Conservation (phyloP, 1,140 invertebrate genomes). For the Drosophila athabasca region DNA sequence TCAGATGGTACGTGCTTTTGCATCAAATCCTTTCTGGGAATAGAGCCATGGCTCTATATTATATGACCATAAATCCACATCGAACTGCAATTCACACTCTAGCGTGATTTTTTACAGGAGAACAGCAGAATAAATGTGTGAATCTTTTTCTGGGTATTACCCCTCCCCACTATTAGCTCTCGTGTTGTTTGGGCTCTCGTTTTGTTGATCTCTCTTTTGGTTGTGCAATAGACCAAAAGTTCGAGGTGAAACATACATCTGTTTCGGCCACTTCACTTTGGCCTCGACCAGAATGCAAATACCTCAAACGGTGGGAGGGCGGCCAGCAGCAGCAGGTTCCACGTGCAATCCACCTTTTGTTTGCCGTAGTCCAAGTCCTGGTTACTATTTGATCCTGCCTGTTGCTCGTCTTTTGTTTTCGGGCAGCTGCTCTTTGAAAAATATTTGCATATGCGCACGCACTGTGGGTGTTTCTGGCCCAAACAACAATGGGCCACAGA, state of each 20-base stretch:
- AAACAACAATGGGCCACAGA: constrained; percentile 48
- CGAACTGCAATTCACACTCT: constrained; percentile 55
- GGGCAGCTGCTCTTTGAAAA: constrained; percentile 55
- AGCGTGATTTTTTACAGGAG: constrained; percentile 50
- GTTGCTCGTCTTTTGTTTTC: constrained; percentile 65
- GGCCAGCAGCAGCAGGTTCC: constrained; percentile 58
- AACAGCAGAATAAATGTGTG: constrained; percentile 8
- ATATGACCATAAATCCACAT: constrained; percentile 57
- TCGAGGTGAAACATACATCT: constrained; percentile 51
- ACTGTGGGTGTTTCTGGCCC: constrained; percentile 62
- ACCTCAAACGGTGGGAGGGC: constrained; percentile 34
- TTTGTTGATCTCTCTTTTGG: constrained; percentile 23
- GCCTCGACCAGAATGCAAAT: constrained; percentile 53
- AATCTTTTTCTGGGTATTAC: constrained; percentile 22
- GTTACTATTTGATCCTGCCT: constrained; percentile 59
- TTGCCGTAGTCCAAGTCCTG: constrained; percentile 9
- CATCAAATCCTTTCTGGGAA: constrained; percentile 59
- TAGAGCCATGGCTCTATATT: constrained; percentile 29
- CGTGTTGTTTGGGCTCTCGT: not conserved
- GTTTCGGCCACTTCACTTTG: constrained; percentile 54
- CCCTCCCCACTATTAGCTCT: constrained; percentile 2
- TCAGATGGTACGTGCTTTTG: constrained; percentile 38
- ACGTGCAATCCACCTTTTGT: constrained; percentile 30
- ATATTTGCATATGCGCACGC: constrained; percentile 74
- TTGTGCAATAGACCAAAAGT: constrained; percentile 51